Evolutionary conservation across 1,140 invertebrate genomes (phyloP), one percentile per base, ranked within the genome.

Genomic region (Drosophila insularis): DNA sequence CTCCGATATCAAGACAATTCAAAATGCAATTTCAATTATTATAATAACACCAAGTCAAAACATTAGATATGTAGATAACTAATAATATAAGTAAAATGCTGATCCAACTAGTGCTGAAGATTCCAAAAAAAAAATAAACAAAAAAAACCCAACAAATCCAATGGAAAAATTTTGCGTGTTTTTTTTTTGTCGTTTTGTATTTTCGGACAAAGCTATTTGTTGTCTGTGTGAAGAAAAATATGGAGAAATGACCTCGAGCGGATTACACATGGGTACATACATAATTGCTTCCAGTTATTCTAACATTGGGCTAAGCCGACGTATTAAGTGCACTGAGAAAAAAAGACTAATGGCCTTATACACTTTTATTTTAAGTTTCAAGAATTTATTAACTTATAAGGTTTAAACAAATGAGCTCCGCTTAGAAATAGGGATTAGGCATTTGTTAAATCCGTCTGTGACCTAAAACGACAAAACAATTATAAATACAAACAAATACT

Each of bases 11-110:
- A 46, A 46, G 10, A 35, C 32, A 8, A 50, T 21, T 50, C 43
- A 21, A 50, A 50, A 50, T 50, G 43, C 43, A 21, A 21, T 50
- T 50, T 50, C 43, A 50, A 50, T 50, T 50, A 11, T 21, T 21
- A 21, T 19, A 50, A 50, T 50, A 50, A 50, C 17, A 50, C 19
- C 11, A 50, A 13, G 8, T 0, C 43, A 3, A 17, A 19, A 21
- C 7, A 6, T 17, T 17, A 19, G 14, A 19, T 19, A 8, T n/a
- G n/a, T n/a, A n/a, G 4, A 27, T 27, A 23, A 46, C 10, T 17
- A 21, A 46, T 17, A 46, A 39, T 14, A 40, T 3, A 11, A 37
- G 11, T 11, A 13, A 37, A 1, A 43, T 35, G 19, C 19, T 50
- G 43, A 50, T 13, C 21, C 17, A 50, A 2, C 19, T 50, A 1